These are phyloP conservation scores for Emydocephalus ijimae DNA, from an alignment of 2,113 vertebrate species.

Conservation along the genomic window DNA sequence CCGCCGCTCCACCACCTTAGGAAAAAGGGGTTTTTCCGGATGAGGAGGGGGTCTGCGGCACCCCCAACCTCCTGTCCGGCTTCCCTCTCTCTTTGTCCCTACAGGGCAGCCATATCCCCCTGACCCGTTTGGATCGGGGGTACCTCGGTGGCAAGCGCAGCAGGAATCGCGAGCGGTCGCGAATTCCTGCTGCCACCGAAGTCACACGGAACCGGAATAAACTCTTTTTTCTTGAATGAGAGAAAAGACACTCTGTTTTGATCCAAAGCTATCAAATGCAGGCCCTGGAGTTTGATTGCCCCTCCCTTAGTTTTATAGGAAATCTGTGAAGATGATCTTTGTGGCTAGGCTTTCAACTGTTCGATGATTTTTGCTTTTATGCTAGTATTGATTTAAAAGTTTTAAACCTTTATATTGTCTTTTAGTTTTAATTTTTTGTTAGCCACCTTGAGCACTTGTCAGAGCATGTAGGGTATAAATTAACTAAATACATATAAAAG, in stretches of 20 bases:
- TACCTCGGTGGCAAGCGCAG: too few species aligned
- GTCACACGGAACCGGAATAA: too few species aligned
- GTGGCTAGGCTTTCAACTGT: background rate
- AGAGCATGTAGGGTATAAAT: background rate
- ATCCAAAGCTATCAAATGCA: background rate
- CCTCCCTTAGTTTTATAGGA: background rate
- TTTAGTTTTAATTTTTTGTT: background rate
- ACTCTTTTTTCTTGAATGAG: background rate
- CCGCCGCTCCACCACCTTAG: too few species aligned
- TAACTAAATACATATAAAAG: background rate
- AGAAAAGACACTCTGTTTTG: background rate
- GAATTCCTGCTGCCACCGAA: too few species aligned
- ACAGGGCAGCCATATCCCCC: too few species aligned
- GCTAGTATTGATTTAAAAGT: background rate
- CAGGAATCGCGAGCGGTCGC: too few species aligned
- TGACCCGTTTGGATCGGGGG: too few species aligned
- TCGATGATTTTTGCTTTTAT: background rate
- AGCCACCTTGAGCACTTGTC: background rate
- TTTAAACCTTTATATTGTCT: background rate
- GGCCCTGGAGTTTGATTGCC: background rate
- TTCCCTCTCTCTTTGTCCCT: too few species aligned
- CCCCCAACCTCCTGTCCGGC: too few species aligned
- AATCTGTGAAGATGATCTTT: background rate
- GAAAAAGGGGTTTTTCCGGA: too few species aligned
- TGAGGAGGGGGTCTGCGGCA: too few species aligned